A percentile compares a stretch with the other conserved stretches of the same genome.
phyloP scores from a whole-genome alignment of 2,888 invertebrate genomes.

The Oeneis ivallda region DNA sequence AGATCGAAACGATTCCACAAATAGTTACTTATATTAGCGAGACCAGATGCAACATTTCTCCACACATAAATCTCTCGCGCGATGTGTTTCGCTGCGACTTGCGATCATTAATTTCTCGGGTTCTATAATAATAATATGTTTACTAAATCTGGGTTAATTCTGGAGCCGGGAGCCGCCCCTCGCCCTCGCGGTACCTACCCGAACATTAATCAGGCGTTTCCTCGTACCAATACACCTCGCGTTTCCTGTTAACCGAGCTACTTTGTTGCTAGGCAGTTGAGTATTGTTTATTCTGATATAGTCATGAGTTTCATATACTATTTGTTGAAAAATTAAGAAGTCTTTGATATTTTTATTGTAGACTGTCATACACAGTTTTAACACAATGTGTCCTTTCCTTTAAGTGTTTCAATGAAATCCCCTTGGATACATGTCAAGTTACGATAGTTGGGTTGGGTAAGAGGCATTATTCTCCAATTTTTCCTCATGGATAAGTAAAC shows the following conservation, averaged over 20 bases:
- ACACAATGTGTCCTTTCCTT: too few relatives aligned
- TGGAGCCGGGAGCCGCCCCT: background rate
- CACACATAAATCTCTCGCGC: background rate
- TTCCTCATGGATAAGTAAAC: too few relatives aligned
- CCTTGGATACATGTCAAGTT: too few relatives aligned
- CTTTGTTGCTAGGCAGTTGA: background rate
- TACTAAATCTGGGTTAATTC: background rate
- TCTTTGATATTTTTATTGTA: too few relatives aligned
- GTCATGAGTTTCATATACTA: too few relatives aligned
- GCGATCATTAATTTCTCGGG: slow-evolving; percentile 4
- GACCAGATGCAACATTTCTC: background rate
- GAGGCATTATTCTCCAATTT: too few relatives aligned
- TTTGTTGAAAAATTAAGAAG: too few relatives aligned
- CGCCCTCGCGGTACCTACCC: background rate
- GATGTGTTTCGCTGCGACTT: background rate
- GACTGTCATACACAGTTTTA: too few relatives aligned
- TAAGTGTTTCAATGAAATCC: too few relatives aligned
- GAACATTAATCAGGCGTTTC: background rate
- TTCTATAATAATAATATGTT: background rate
- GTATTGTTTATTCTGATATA: background rate
- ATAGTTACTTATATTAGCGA: too few relatives aligned
- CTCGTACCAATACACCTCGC: background rate
- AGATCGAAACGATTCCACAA: too few relatives aligned
- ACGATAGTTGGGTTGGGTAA: too few relatives aligned
- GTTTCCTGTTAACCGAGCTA: background rate